Percentiles rank a stretch among this genome's conserved stretches.
phyloP scores from a whole-genome alignment of 2,113 vertebrate species.

The Corapipo altera region DNA sequence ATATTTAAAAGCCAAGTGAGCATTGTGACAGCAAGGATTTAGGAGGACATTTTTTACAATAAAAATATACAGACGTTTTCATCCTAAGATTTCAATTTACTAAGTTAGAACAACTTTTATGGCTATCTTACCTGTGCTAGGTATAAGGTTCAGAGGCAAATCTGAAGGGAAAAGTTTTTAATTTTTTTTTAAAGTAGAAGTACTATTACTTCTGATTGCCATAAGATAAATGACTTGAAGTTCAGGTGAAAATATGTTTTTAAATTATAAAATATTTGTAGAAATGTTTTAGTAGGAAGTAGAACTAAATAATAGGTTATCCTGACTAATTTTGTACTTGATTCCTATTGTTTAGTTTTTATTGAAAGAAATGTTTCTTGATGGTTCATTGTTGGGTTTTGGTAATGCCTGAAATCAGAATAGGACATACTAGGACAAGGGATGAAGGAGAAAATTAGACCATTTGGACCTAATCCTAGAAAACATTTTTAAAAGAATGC shows the following conservation, averaged over 20 bases:
- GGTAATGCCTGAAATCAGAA: not conserved
- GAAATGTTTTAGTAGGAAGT: not conserved
- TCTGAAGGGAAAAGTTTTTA: not conserved
- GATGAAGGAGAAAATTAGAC: not conserved
- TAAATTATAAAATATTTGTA: not conserved
- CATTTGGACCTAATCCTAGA: not conserved
- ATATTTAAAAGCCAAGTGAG: not conserved
- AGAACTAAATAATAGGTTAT: not conserved
- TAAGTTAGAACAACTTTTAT: not conserved
- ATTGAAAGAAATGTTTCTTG: not conserved
- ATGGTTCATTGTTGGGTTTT: accelerated
- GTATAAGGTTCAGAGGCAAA: not conserved
- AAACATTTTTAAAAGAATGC: not conserved
- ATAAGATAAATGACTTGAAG: not conserved
- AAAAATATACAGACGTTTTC: not conserved
- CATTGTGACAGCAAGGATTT: not conserved
- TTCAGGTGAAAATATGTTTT: not conserved
- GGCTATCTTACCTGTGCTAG: not conserved
- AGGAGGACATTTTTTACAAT: not conserved
- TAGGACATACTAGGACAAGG: not conserved
- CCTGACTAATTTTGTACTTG: not conserved
- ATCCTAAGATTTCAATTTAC: not conserved
- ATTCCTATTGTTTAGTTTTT: not conserved
- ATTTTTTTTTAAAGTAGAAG: not conserved
- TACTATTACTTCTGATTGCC: not conserved